These are phyloP conservation scores for Philotrypesis tridentata DNA, from an alignment of 1,140 invertebrate genomes.

Conservation along the genomic window DNA sequence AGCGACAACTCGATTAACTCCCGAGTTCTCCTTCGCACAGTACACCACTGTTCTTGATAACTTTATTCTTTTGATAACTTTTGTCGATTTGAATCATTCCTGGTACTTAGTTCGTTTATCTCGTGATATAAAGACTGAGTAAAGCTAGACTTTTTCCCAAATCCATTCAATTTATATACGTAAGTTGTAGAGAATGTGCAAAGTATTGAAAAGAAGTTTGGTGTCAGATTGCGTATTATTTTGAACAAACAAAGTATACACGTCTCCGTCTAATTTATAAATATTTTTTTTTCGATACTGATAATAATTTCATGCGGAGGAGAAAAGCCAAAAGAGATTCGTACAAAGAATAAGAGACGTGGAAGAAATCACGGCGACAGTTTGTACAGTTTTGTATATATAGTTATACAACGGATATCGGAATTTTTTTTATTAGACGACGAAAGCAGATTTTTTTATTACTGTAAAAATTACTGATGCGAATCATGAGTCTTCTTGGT, in stretches of 20 bases:
- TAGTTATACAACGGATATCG: slow-evolving; percentile 45
- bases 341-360: slow-evolving; percentile 30
- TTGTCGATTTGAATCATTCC: slow-evolving; percentile 36
- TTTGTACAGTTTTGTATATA: slow-evolving; percentile 65
- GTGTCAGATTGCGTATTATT: not conserved
- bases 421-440: slow-evolving; percentile 48
- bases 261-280: not conserved
- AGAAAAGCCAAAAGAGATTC: slow-evolving; percentile 41
- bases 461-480: slow-evolving; percentile 35
- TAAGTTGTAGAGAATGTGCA: slow-evolving; percentile 27
- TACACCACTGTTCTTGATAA: not conserved
- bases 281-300: not conserved
- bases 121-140: slow-evolving; percentile 43
- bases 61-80: not conserved
- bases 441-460: slow-evolving; percentile 36
- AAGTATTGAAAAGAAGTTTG: not conserved
- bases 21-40: slow-evolving; percentile 38
- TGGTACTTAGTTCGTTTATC: slow-evolving; percentile 42
- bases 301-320: slow-evolving; percentile 18
- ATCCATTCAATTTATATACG: slow-evolving; percentile 37
- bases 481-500: slow-evolving; percentile 29
- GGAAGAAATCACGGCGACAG: slow-evolving; percentile 52
- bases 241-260: not conserved
- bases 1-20: slow-evolving; percentile 16
- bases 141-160: slow-evolving; percentile 21